Base-by-base conservation (phyloP, 2,888 invertebrate genomes). In the Nomada lathburiana region DNA sequence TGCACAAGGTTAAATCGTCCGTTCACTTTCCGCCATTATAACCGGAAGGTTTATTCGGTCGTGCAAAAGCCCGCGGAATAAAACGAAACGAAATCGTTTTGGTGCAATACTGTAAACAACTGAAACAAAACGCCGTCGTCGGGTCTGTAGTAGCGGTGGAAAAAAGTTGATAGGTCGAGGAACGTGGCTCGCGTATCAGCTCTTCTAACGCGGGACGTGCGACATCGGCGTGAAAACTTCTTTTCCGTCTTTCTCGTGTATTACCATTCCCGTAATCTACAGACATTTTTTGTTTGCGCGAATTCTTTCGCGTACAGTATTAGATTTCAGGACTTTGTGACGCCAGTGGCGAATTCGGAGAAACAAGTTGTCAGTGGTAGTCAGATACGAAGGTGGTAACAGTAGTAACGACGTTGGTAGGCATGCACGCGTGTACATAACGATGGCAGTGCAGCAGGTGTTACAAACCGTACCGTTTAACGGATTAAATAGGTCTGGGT, bases 401-500 rank as follows among this genome's bases (percentile, higher is more conserved):
- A 11, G 53, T 53, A 29, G 26, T 29, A 7, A n/a, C 36, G 55
- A 36, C 13, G 67, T 16, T 16, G 20, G 9, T 63, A 23, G 53
- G 53, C 7, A 36, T 36, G 36, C 47, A 47, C 47, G 13, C 47
- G 36, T 36, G 36, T 47, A 16, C 4, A 16, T 26, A 50, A 42
- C 20, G 47, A 44, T 26, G 26, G 63, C 20, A 20, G 52, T n/a
- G 75, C 80, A 69, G 75, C 86, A 73, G 74, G 65, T 83, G 74
- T 80, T 77, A 73, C 74, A 75, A 81, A 77, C 71, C 53, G 68
- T 52, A 63, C 53, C 77, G 72, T 76, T 79, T 60, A 86, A 84
- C 72, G 79, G 81, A 81, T 86, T 86, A 86, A 86, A 86, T 57
- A 73, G 86, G 83, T 82, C 82, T 84, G 75, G 79, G 75, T 84